phyloP scores from a whole-genome alignment of 2,797 vertebrate genomes.

The Triplophysa bombifrons region DNA sequence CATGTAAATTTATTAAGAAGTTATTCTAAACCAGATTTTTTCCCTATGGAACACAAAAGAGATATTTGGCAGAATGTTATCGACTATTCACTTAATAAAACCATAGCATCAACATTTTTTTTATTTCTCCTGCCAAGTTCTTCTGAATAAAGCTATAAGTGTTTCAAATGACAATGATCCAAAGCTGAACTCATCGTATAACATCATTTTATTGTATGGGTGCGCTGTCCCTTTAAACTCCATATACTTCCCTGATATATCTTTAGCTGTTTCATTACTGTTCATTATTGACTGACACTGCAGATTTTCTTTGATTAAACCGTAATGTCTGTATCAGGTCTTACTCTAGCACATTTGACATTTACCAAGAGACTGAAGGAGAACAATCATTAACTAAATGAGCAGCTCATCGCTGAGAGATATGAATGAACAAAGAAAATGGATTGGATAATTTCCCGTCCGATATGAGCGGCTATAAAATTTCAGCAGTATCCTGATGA shows the following conservation, averaged over 20 bases:
- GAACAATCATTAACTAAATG: constrained; percentile 44
- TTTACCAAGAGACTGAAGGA: constrained; percentile 47
- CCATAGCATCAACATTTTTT: too few species aligned
- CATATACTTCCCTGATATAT: neutral
- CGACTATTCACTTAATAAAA: too few species aligned
- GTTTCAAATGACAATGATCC: too few species aligned
- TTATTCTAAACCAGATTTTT: too few species aligned
- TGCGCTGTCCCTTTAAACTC: neutral
- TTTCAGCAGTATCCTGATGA: neutral
- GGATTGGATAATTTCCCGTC: constrained; percentile 12
- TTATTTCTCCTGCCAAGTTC: too few species aligned
- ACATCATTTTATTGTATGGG: neutral
- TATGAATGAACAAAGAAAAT: constrained; percentile 27
- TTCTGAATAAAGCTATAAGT: too few species aligned
- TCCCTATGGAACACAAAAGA: too few species aligned
- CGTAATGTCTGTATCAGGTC: constrained; percentile 31
- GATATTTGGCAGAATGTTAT: too few species aligned
- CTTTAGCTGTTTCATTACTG: constrained; percentile 35
- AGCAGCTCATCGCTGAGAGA: constrained; percentile 38
- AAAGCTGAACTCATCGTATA: neutral
- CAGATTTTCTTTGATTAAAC: constrained; percentile 47
- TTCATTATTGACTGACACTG: constrained; percentile 36
- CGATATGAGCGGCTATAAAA: neutral
- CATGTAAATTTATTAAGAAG: too few species aligned
- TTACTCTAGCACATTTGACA: constrained; percentile 36